Conservation (phyloP, 2,888 invertebrate genomes). For the Lepidochrysops patricia region DNA sequence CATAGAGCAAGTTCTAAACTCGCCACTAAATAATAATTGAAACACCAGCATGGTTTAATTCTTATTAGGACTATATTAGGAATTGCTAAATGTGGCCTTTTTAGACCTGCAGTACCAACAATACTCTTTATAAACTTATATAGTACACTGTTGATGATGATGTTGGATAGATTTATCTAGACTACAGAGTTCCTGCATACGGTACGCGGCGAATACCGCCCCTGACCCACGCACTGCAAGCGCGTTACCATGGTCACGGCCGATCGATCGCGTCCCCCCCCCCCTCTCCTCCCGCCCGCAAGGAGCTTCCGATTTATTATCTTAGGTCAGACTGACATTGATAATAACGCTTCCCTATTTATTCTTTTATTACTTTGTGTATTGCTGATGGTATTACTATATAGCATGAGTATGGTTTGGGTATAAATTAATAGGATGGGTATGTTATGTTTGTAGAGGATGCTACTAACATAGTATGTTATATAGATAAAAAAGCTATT, state of each 20-base stretch:
- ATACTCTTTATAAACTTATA: no score
- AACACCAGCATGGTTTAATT: no score
- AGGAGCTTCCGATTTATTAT: slow-evolving; percentile 9
- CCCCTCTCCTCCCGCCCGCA: background rate
- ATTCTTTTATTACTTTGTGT: background rate
- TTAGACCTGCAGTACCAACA: no score
- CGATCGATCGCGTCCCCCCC: slow-evolving; percentile 44
- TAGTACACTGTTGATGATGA: background rate
- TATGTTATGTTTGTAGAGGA: no score
- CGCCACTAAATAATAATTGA: no score
- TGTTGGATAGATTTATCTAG: background rate
- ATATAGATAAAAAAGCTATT: no score
- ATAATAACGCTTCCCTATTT: background rate
- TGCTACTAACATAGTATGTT: no score
- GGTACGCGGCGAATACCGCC: slow-evolving; percentile 33
- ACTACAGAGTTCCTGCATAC: background rate
- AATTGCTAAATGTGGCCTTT: no score
- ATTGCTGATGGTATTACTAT: background rate
- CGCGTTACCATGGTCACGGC: slow-evolving; percentile 66
- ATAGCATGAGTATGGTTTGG: no score
- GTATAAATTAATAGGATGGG: no score
- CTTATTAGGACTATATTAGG: no score
- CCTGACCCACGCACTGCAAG: slow-evolving; percentile 58
- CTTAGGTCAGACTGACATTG: slow-evolving; percentile 10
- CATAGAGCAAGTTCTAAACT: no score